These are phyloP conservation scores for Diabrotica undecimpunctata DNA, from an alignment of 1,140 invertebrate species.

Conservation along the genomic window DNA sequence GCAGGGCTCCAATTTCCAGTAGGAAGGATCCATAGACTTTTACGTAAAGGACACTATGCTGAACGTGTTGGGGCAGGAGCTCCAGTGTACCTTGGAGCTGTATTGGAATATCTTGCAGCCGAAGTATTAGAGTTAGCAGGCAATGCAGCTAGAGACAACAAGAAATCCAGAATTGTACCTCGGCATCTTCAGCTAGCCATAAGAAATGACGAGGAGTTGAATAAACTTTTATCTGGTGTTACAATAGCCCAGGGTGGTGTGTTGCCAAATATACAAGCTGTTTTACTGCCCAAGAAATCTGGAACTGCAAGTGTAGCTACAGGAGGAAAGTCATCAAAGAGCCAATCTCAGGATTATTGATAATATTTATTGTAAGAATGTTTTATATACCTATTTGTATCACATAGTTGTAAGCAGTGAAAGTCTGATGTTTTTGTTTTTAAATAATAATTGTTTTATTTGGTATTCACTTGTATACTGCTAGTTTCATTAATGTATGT, in stretches of 20 bases:
- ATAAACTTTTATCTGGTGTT: constrained; percentile 70
- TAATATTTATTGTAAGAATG: neutral
- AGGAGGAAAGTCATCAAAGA: constrained; percentile 20
- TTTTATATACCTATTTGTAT: neutral
- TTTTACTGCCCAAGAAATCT: constrained; percentile 58
- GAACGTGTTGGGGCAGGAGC: constrained; percentile 67
- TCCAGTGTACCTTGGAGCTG: constrained; percentile 67
- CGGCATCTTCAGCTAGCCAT: constrained; percentile 77
- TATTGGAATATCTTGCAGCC: constrained; percentile 62
- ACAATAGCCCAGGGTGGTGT: constrained; percentile 84
- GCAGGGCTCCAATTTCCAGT: constrained; percentile 71
- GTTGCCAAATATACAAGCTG: constrained; percentile 72
- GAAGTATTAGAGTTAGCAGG: constrained; percentile 70
- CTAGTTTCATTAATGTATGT: no score
- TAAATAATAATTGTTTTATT: neutral
- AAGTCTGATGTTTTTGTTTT: neutral
- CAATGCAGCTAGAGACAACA: constrained; percentile 68
- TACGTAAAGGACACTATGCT: constrained; percentile 65
- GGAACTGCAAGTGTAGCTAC: constrained; percentile 17
- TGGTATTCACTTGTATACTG: neutral
- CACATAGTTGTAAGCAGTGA: neutral
- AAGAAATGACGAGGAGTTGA: constrained; percentile 82
- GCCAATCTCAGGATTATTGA: constrained; percentile 29
- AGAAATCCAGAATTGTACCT: constrained; percentile 69
- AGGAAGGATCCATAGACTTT: constrained; percentile 65